phyloP scores from a whole-genome alignment of 2,113 vertebrate species.

The Tympanuchus pallidicinctus region DNA sequence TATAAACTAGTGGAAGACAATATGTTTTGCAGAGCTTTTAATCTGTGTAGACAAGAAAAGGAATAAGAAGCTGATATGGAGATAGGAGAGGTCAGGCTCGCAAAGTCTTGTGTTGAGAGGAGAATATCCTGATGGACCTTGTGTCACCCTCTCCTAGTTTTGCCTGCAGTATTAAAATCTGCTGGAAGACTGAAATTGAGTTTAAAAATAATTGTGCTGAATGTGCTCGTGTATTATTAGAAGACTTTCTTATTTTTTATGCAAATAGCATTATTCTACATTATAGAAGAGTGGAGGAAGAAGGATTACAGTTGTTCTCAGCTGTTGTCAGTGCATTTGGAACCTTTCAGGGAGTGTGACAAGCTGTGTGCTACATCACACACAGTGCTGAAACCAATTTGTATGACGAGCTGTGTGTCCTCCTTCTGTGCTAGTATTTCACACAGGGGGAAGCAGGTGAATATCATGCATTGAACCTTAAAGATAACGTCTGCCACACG shows the following conservation, averaged over 20 bases:
- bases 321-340: not conserved
- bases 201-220: not conserved
- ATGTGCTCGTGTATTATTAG: not conserved
- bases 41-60: not conserved
- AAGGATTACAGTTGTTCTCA: not conserved
- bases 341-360: not conserved
- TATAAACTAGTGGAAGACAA: not conserved
- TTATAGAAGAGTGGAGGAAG: not conserved
- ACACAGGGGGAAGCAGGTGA: not conserved
- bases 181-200: not conserved
- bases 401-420: not conserved
- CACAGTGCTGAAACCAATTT: not conserved
- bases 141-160: not conserved
- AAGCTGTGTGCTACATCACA: not conserved
- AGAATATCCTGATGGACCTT: not conserved
- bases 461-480: accelerated
- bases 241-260: not conserved
- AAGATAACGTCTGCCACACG: not conserved
- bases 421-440: not conserved
- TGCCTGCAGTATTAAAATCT: not conserved
- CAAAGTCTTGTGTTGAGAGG: not conserved
- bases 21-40: not conserved
- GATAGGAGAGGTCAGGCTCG: not conserved
- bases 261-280: not conserved
- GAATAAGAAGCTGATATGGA: not conserved